Base-by-base conservation (phyloP, 2,113 vertebrate genomes). In the Delphinus delphis region DNA sequence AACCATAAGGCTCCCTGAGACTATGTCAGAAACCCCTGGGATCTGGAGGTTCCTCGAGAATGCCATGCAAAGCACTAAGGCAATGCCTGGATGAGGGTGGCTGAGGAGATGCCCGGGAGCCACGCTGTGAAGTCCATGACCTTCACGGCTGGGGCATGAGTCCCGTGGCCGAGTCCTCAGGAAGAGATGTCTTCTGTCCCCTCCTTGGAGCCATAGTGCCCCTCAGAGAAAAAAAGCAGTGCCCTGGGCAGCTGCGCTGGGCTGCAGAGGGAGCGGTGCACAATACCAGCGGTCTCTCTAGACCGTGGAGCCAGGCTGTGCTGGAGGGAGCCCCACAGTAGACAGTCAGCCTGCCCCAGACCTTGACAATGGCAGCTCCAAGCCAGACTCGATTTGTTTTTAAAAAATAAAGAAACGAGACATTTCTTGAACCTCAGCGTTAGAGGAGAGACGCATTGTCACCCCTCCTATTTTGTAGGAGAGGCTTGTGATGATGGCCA, bases 221-320 rank as follows among this genome's bases (percentile, higher is more conserved):
- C 65, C 20, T 73, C 26, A 33, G 50, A 70, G 26, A 80, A 47
- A 10, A 8, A 13, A 85, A 58, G 53, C 12, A 0, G 41, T 15
- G 3, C 36, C 81, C 26, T 36, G 7, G 2, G 26, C 70, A 13
- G 20, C n/a, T 8, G 20, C 13, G 7, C 62, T 21, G 44, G 25
- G 67, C 28, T 25, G 25, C 3, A 23, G 8, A 82, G 18, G 7
- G 21, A 21, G 13, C 28, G 4, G 2, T 1, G 0, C 28, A 6
- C 23, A 26, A 17, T 21, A 14, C 55, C 41, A 55, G 20, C 15
- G 9, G 0, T 23, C 33, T 8, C 60, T 38, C 36, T 44, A 41
- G 62, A 53, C 18, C 33, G 71, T 15, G 0, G 36, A 31, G 76
- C 3, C 12, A 0, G 5, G 28, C 15, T 33, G 7, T 15, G 31